These are phyloP conservation scores for Petrocephalus schoutedeni DNA, from an alignment of 2,797 vertebrate species.

Conservation along the genomic window DNA sequence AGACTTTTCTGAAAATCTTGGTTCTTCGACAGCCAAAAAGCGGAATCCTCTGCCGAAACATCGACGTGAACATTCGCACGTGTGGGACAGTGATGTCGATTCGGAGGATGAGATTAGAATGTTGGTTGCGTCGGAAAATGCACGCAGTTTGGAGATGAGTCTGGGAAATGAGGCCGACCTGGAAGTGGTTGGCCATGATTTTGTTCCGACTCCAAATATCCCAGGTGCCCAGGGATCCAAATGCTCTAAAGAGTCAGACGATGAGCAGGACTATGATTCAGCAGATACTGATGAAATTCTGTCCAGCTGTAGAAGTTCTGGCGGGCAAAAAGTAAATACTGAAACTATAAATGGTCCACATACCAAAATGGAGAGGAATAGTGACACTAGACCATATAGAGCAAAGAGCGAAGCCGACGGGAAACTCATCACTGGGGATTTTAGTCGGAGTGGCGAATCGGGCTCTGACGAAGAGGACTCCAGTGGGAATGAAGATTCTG, in stretches of 20 bases:
- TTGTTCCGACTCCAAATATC: constrained; percentile 53
- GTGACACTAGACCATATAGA: constrained; percentile 6
- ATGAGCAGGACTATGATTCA: constrained; percentile 68
- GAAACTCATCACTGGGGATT: not conserved
- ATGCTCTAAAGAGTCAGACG: constrained; percentile 22
- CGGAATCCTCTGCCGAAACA: constrained; percentile 18
- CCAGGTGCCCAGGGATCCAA: constrained; percentile 35
- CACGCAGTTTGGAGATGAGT: constrained; percentile 17
- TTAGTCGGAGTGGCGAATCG: constrained; percentile 21
- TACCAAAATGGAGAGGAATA: not conserved
- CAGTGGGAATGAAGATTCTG: constrained; percentile 54
- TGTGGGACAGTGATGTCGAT: constrained; percentile 57
- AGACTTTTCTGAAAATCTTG: constrained; percentile 8
- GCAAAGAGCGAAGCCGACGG: constrained; percentile 22
- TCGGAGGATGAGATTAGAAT: constrained; percentile 72
- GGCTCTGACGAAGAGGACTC: constrained; percentile 15
- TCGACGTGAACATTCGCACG: not conserved
- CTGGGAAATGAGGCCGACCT: constrained; percentile 54
- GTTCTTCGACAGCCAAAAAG: constrained; percentile 6
- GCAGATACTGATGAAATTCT: constrained; percentile 85
- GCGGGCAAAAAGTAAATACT: not conserved
- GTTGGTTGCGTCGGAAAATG: constrained; percentile 51
- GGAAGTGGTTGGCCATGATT: constrained; percentile 76
- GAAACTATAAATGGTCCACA: not conserved
- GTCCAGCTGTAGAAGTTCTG: constrained; percentile 55